Evolutionary conservation across 2,888 invertebrate genomes (phyloP), one percentile per base, ranked within the genome.

Genomic region (Dryomyza anilis): DNA sequence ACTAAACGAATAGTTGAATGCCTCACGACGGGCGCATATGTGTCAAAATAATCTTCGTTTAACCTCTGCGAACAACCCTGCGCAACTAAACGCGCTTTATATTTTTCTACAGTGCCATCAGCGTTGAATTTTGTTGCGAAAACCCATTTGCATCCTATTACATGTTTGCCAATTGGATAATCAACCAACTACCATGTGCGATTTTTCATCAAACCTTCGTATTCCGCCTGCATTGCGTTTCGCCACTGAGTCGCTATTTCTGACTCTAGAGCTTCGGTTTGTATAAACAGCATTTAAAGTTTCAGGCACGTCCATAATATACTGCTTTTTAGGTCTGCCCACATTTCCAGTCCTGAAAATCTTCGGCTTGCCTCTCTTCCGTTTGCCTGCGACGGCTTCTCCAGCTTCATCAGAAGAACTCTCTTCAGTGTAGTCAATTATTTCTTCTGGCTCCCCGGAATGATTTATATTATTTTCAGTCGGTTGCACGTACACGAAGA

Each of bases 191-290:
- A 6, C 33, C 33, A 12, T 6, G 33, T 33, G 12, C 33, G 7
- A 12, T 33, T 33, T 33, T 33, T 33, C 33, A 33, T 33, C 12
- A 33, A 12, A 33, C 7, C 6, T 12, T 59, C 61, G 48, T 71
- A 72, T 62, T 71, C 70, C 27, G 48, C 14, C 27, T 56, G 25
- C 71, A 72, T 75, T 25, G 75, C 76, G 52, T 65, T 55, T 48
- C 60, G 64, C 69, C 67, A 70, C n/a, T 63, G 55, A 14, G n/a
- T 29, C 7, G 43, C 55, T 27, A 46, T 67, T 64, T 66, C 57
- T 53, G 62, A 21, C 4, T 62, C 23, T 14, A 69, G 25, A 39
- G 67, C 57, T 46, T 62, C 68, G 68, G 60, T 67, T 56, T 29
- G 16, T 27, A 29, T 2, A 19, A 2, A 58, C 21, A 12, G 43